Percentiles rank a stretch among this genome's conserved stretches.
Conservation (phyloP, 53 echinoderm and acorn worm genomes). For the Luidia sarsii region DNA sequence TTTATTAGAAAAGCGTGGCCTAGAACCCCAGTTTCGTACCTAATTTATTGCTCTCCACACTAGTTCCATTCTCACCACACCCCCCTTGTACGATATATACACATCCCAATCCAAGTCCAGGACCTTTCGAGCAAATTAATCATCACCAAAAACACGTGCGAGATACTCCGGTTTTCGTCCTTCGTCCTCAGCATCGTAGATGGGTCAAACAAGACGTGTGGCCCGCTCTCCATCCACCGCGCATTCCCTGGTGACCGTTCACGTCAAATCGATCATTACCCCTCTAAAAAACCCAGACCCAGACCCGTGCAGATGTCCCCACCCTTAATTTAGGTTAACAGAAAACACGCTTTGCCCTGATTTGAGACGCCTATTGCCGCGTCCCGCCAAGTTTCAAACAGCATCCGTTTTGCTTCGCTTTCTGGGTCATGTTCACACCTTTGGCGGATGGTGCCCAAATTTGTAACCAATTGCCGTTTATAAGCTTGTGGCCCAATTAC, state of each 20-base stretch:
- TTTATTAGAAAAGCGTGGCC: too few relatives aligned
- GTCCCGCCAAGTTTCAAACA: neutral
- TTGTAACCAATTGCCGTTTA: slow-evolving; percentile 10
- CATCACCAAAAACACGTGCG: neutral
- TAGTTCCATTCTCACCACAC: too few relatives aligned
- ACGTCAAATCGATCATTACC: slow-evolving; percentile 17
- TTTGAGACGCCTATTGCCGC: neutral
- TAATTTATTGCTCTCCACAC: too few relatives aligned
- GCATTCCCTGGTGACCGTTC: too few relatives aligned
- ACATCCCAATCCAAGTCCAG: too few relatives aligned
- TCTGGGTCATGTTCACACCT: slow-evolving; percentile 35
- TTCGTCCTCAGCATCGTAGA: too few relatives aligned
- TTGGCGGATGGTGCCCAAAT: slow-evolving; percentile 10
- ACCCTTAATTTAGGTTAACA: slow-evolving; percentile 15
- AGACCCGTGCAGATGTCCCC: neutral
- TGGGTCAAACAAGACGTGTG: too few relatives aligned
- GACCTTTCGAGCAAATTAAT: neutral
- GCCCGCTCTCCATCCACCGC: too few relatives aligned
- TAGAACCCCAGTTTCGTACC: too few relatives aligned
- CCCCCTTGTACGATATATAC: too few relatives aligned
- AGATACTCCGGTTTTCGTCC: too few relatives aligned
- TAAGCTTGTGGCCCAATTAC: slow-evolving; percentile 1
- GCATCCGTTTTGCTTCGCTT: slow-evolving; percentile 16
- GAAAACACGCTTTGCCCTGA: neutral
- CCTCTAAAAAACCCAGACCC: neutral